Percentiles rank a stretch among this genome's conserved stretches.
These are phyloP conservation scores for Phyllostomus discolor DNA, from an alignment of 2,113 vertebrate genomes.

Conservation along the genomic window DNA sequence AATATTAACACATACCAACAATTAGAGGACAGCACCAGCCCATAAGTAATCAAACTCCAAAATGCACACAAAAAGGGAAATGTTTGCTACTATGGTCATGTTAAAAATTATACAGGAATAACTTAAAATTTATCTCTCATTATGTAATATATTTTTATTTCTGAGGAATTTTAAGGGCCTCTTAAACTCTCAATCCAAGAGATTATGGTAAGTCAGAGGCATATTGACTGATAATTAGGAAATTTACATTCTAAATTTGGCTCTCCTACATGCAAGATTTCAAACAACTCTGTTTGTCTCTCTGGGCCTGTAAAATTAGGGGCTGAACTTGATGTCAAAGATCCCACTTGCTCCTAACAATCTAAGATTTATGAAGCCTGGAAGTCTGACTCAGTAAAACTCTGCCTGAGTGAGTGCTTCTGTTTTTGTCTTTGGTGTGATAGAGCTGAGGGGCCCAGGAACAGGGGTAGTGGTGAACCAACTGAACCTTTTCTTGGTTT, in stretches of 20 bases:
- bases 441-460: not conserved
- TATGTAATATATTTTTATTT: not conserved
- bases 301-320: not conserved
- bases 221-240: conserved; percentile 27
- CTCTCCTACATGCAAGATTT: not conserved
- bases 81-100: not conserved
- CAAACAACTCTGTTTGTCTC: not conserved
- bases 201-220: conserved; percentile 17
- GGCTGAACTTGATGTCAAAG: not conserved
- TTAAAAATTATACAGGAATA: not conserved
- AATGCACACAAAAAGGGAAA: not conserved
- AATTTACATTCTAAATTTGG: not conserved
- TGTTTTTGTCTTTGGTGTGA: not conserved
- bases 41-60: not conserved
- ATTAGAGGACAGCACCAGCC: not conserved
- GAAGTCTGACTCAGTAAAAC: not conserved
- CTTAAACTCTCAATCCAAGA: not conserved
- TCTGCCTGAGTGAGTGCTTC: not conserved
- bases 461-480: not conserved
- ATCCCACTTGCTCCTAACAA: not conserved
- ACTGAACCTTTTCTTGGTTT: not conserved
- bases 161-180: not conserved
- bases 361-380: not conserved
- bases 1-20: too few species aligned
- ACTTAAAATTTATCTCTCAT: not conserved